phyloP scores from a whole-genome alignment of 2,113 vertebrate species.

The Murina feae region DNA sequence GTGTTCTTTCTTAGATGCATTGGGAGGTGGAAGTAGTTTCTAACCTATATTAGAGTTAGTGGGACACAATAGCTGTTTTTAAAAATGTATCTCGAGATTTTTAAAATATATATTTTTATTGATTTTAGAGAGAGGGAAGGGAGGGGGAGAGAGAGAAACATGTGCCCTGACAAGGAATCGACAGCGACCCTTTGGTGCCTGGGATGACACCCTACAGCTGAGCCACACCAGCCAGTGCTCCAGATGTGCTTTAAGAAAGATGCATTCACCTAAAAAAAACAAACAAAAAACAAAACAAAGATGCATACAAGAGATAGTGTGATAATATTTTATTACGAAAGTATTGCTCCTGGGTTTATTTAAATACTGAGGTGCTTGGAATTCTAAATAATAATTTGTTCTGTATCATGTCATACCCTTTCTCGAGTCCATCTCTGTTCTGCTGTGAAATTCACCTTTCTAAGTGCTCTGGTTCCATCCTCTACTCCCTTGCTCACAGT shows the following conservation, averaged over 20 bases:
- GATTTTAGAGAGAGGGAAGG: not conserved
- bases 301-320: not conserved
- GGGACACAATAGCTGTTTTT: not conserved
- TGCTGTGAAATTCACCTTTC: not conserved
- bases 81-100: not conserved
- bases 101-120: not conserved
- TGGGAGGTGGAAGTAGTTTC: conserved; percentile 11
- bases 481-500: not conserved
- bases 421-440: not conserved
- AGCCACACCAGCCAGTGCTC: not conserved
- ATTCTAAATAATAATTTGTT: not conserved
- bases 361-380: not conserved
- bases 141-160: not conserved
- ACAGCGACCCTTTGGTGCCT: not conserved
- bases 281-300: too few species aligned
- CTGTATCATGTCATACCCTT: not conserved
- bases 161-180: too few species aligned
- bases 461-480: not conserved
- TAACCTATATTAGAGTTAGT: not conserved
- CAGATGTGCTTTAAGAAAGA: conserved; percentile 19
- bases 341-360: not conserved
- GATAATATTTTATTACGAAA: not conserved
- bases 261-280: too few species aligned
- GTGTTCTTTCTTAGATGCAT: not conserved
- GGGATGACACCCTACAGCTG: not conserved